Base-by-base conservation (phyloP, 2,113 vertebrate genomes). In the Rhabdornis inornatus region DNA sequence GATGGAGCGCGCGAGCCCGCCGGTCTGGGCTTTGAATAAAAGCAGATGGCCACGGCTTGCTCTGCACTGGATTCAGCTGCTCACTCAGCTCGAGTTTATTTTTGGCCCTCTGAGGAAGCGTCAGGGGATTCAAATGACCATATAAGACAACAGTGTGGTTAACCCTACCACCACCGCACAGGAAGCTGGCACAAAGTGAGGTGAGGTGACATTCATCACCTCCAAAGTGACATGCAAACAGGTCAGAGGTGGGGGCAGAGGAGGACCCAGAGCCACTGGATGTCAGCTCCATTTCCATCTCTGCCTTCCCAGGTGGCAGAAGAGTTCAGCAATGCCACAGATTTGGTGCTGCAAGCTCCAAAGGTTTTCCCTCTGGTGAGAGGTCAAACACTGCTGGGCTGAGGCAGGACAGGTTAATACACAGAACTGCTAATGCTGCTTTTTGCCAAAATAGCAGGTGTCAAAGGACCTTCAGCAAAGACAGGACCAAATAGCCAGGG, bases 131-230 rank as follows among this genome's bases (percentile, higher is more conserved):
- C 97, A 97, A 97, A 98, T 98, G 98, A 98, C 99, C 99, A 98
- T 99, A 99, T 99, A 99, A 98, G 98, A 98, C 97, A 98, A 97
- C 95, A 98, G 80, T 94, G 98, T 98, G 97, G 96, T 98, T 98
- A 98, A 97, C 97, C 97, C 97, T 97, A 79, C 94, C 87, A 76
- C 94, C 83, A 83, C 97, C 95, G 13, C 83, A 64, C 93, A 53
- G 95, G 96, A 95, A 92, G 89, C 95, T 93, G 96, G 90, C 95
- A 96, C 4, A 56, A 87, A 69, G 77, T 3, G 57, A 97, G 94
- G 96, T 97, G 88, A 97, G 94, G 96, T 97, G 97, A 97, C 92
- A 59, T 86, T 97, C 94, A 68, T 95, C 84, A 57, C 94, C 90
- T 94, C 71, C 2, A 0, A 89, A 87, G 53, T 44, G 80, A 49